Evolutionary conservation across 1,140 invertebrate species (phyloP), one percentile per base, ranked within the genome.

Genomic region (Camponotus pennsylvanicus): DNA sequence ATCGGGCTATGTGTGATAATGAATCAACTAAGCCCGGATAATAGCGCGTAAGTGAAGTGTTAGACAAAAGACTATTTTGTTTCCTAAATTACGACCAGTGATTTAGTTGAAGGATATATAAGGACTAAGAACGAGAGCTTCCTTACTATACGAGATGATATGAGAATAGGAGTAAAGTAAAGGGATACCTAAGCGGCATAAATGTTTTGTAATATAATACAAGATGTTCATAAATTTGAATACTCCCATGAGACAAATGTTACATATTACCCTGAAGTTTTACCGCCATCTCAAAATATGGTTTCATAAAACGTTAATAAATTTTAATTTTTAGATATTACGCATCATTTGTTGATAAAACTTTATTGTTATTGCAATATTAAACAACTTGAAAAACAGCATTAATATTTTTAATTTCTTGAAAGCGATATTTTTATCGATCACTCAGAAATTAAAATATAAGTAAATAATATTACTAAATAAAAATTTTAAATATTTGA

Each of bases 21-120:
- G n/a, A 13, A 78, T 66, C 37, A 42, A 78, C 61, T 78, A 66
- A 8, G 42, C 13, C 2, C 9, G 27, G 6, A 2, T 76, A 42
- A 76, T 77, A 13, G 21, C 7, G n/a, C 32, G 18, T 40, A 71
- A 21, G 21, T n/a, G 49, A 8, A 55, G 49, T 64, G 45, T 21
- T 18, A 7, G 32, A 15, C 45, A 21, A 64, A n/a, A 73, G 37
- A 67, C 71, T 78, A 42, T 84, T 83, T 45, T 76, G 70, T 86
- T 82, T 70, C 18, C 57, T 69, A 77, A 87, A 84, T 88, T 88
- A 88, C 40, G 64, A 70, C 5, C 34, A 55, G 63, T 61, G 76
- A 69, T 67, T 84, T 77, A n/a, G 42, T 34, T 18, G 55, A 71
- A 66, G 57, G 57, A 84, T 87, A 52, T 70, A 71, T n/a, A 64